Percentiles rank a stretch among this genome's conserved stretches.
Conservation (phyloP, 2,113 vertebrate species). For the Sceloporus undulatus region DNA sequence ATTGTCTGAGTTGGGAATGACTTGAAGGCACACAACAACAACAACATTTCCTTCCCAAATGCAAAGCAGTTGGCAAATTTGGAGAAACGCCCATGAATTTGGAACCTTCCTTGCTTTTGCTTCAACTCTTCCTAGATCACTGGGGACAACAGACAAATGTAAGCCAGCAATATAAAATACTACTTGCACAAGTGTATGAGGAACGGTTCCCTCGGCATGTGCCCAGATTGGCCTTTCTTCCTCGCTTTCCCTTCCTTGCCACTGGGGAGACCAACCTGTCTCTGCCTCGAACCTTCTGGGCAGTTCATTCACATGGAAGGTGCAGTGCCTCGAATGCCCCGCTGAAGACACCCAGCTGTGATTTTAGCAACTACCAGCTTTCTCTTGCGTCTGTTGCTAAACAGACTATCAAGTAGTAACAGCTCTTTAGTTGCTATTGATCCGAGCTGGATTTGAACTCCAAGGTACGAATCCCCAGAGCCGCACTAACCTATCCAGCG, state of each 20-base stretch:
- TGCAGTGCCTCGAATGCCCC: slow-evolving; percentile 56
- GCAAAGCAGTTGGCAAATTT: no score
- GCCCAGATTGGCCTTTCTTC: not conserved
- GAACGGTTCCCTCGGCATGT: not conserved
- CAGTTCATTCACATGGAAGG: slow-evolving; percentile 48
- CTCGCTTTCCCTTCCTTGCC: slow-evolving; percentile 41
- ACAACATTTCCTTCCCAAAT: no score
- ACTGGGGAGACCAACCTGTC: slow-evolving; percentile 57
- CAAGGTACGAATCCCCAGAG: slow-evolving; percentile 16
- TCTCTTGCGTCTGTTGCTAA: slow-evolving; percentile 60
- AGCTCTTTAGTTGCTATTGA: slow-evolving; percentile 64
- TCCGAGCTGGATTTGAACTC: slow-evolving; percentile 60
- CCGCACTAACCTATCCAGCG: not conserved
- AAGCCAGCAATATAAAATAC: not conserved
- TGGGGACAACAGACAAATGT: not conserved
- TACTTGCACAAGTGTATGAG: no score
- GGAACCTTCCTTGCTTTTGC: no score
- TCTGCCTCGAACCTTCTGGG: slow-evolving; percentile 64
- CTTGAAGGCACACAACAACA: no score
- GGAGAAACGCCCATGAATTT: no score
- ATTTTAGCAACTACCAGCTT: slow-evolving; percentile 61
- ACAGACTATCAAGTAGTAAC: slow-evolving; percentile 72
- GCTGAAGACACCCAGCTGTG: slow-evolving; percentile 63
- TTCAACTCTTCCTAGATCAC: not conserved
- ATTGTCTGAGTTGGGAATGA: no score